These are phyloP conservation scores for Euborellia annulipes DNA, from an alignment of 1,140 invertebrate genomes.

Conservation along the genomic window DNA sequence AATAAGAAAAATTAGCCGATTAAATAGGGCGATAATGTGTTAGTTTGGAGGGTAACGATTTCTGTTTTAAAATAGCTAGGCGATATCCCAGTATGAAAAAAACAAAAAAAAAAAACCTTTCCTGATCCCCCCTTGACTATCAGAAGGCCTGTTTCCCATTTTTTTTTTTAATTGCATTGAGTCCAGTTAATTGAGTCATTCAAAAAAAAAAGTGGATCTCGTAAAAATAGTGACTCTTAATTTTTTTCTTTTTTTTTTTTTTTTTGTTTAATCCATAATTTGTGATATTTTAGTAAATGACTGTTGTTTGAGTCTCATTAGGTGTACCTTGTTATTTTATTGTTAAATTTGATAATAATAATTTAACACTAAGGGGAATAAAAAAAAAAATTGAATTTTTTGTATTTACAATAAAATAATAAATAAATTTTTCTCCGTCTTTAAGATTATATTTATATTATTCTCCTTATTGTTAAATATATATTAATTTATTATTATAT, in stretches of 20 bases:
- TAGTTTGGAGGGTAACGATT: constrained; percentile 1
- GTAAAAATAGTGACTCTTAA: constrained; percentile 14
- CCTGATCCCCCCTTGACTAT: constrained; percentile 11
- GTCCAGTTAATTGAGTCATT: constrained; percentile 13
- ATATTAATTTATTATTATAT: too few relatives aligned
- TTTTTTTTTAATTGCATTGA: constrained; percentile 10
- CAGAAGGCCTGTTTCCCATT: constrained; percentile 10
- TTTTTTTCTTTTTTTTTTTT: constrained; percentile 5
- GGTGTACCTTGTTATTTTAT: constrained; percentile 21
- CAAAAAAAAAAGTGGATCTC: constrained; percentile 10
- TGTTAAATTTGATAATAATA: constrained; percentile 19
- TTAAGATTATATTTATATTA: too few relatives aligned
- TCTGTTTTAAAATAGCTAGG: constrained; percentile 5
- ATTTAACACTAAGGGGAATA: too few relatives aligned
- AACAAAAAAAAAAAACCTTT: too few relatives aligned
- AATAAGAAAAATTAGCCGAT: too few relatives aligned
- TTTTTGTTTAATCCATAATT: constrained; percentile 16
- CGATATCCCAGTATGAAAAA: too few relatives aligned
- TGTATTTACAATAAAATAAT: too few relatives aligned
- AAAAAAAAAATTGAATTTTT: too few relatives aligned
- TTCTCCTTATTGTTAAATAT: too few relatives aligned
- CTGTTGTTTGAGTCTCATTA: constrained; percentile 22
- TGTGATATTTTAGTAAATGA: constrained; percentile 23
- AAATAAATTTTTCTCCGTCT: too few relatives aligned
- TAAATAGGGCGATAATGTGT: not conserved